Conservation (phyloP, 2,888 invertebrate species). For the Spicauda simplicius region DNA sequence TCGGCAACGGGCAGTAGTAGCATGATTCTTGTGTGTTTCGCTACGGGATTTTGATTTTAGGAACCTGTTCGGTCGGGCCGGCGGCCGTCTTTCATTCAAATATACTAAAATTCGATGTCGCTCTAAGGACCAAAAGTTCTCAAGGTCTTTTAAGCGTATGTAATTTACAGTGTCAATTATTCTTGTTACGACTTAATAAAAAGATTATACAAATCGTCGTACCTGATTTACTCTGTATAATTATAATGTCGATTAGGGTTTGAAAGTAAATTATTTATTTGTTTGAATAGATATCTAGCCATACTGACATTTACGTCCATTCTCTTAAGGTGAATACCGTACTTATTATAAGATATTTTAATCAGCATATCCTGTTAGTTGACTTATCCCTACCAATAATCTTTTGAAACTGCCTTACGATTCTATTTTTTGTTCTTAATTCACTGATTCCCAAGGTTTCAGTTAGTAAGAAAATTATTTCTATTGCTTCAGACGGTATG, state of each 20-base stretch:
- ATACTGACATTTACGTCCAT: conserved; percentile 34
- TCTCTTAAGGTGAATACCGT: conserved; percentile 18
- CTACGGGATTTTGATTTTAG: conserved; percentile 49
- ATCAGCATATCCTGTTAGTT: conserved; percentile 12
- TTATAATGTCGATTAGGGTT: conserved; percentile 19
- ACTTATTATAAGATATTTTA: conserved; percentile 10
- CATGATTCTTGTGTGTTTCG: conserved; percentile 48
- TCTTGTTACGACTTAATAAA: conserved; percentile 31
- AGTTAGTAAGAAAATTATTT: neutral
- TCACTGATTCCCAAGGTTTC: neutral
- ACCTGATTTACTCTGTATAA: conserved; percentile 32
- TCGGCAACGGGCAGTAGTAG: conserved; percentile 58
- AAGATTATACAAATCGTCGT: conserved; percentile 33
- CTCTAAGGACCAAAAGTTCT: conserved; percentile 38
- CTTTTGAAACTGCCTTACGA: neutral
- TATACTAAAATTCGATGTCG: conserved; percentile 33
- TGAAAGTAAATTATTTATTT: conserved; percentile 15
- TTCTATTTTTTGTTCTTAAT: neutral
- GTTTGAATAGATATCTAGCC: conserved; percentile 14
- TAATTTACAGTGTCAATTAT: conserved; percentile 32
- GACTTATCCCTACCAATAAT: neutral
- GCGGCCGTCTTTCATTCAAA: conserved; percentile 40
- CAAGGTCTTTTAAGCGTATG: neutral
- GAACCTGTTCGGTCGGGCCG: conserved; percentile 50
- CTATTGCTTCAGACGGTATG: neutral